Conservation (phyloP, 1,140 invertebrate genomes). For the Campoletis sonorensis region DNA sequence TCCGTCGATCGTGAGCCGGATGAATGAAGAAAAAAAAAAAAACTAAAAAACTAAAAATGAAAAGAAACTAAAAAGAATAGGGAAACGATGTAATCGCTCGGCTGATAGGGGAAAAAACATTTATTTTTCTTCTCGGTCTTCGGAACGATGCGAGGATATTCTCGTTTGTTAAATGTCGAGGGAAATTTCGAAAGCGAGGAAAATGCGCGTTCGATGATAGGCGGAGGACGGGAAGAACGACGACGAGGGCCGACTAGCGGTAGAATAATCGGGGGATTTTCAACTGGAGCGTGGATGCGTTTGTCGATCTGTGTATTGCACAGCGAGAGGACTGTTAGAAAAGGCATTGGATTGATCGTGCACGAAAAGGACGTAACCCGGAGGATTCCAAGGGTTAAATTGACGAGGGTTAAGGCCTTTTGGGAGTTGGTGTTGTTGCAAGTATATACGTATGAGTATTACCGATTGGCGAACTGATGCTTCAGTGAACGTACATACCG, state of each 20-base stretch:
- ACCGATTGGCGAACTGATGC: slow-evolving; percentile 11
- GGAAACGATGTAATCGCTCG: not conserved
- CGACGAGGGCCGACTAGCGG: slow-evolving; percentile 4
- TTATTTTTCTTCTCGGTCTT: not conserved
- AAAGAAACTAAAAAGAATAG: no score
- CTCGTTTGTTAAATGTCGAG: slow-evolving; percentile 5
- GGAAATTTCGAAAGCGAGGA: not conserved
- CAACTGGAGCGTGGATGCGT: slow-evolving; percentile 37
- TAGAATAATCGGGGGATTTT: slow-evolving; percentile 42
- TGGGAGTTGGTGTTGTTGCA: not conserved
- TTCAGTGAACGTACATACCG: not conserved
- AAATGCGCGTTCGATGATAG: slow-evolving; percentile 29
- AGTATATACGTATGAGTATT: not conserved
- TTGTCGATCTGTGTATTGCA: slow-evolving; percentile 7
- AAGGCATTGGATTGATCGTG: not conserved
- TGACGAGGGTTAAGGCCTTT: not conserved
- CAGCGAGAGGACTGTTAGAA: not conserved
- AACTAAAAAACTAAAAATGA: no score
- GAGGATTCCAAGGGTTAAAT: not conserved
- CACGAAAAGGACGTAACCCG: not conserved
- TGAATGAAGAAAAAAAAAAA: no score
- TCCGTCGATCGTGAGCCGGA: not conserved
- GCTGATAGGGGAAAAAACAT: not conserved
- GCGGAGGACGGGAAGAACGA: slow-evolving; percentile 17
- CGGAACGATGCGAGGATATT: not conserved